Evolutionary conservation across 2,113 vertebrate genomes (phyloP).

Genomic region (Mellivora capensis): DNA sequence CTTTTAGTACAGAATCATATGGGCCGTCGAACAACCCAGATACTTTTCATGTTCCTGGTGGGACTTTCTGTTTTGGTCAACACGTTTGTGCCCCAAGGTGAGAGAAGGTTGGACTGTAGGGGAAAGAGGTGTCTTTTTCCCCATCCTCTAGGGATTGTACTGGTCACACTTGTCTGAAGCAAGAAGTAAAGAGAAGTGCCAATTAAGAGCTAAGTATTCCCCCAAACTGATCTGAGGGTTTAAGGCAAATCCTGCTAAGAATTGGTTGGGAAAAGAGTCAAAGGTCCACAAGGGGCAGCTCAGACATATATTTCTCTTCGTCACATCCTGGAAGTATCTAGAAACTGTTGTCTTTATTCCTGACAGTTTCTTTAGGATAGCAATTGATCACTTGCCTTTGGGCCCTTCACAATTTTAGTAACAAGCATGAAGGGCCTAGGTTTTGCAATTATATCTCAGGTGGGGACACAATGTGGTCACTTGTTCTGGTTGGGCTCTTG

Average conservation of each 20-base stretch:
- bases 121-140: not conserved
- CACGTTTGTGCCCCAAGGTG: conserved; percentile 79
- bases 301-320: not conserved
- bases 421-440: not conserved
- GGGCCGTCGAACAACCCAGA: conserved; percentile 80
- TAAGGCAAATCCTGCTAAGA: not conserved
- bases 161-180: not conserved
- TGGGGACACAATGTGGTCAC: not conserved
- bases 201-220: not conserved
- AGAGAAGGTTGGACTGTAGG: not conserved
- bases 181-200: not conserved
- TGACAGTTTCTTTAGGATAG: not conserved
- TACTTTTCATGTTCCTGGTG: conserved; percentile 75
- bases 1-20: conserved; percentile 79
- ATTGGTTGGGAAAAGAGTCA: not conserved
- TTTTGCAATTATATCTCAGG: not conserved
- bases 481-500: not conserved
- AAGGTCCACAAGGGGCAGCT: not conserved
- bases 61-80: conserved; percentile 83
- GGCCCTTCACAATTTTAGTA: not conserved
- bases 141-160: not conserved
- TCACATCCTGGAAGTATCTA: not conserved
- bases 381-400: not conserved
- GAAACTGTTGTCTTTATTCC: not conserved
- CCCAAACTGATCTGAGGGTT: not conserved